Base-by-base conservation (phyloP, 2,888 invertebrate species). In the Eupithecia exiguata region DNA sequence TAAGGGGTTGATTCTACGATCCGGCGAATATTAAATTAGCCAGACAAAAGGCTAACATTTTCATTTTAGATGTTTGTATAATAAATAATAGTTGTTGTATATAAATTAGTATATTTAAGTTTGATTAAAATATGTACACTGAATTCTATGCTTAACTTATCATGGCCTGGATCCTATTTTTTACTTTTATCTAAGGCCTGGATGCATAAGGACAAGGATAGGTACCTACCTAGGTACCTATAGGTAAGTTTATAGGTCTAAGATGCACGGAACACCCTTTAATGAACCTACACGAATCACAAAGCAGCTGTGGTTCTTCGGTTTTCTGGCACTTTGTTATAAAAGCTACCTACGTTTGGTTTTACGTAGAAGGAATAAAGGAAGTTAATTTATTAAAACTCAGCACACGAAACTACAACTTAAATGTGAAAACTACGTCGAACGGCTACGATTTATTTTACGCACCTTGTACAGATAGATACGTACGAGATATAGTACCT, bases 251-350 rank as follows among this genome's bases (percentile, higher is more conserved):
- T 49, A 49, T 49, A n/a, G n/a, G 10, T 53, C 18, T 10, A 21
- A 10, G 1, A 58, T 12, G 58, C 25, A 25, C 58, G n/a, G 21
- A 10, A 53, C 2, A 53, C 21, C 49, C 49, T 21, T 9, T 49
- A n/a, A 7, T 46, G 9, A 49, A 49, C 10, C n/a, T 53, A n/a
- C 21, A 53, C 49, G 21, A 53, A 21, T 53, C 49, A 53, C 21
- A 21, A 53, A 53, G n/a, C 49, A 49, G n/a, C 18, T 46, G 18
- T 46, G 18, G 10, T 2, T n/a, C 43, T 49, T n/a, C n/a, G n/a
- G 49, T 49, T n/a, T n/a, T 49, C 49, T 49, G 49, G 49, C 49
- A 49, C 49, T 49, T 21, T 53, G n/a, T n/a, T 53, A 53, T 10
- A 53, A 53, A 53, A 10, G 7, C n/a, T n/a, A n/a, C n/a, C 9